A percentile compares a stretch with the other conserved stretches of the same genome.
phyloP scores from a whole-genome alignment of 2,797 vertebrate genomes.

The Coccyzus lansbergi region DNA sequence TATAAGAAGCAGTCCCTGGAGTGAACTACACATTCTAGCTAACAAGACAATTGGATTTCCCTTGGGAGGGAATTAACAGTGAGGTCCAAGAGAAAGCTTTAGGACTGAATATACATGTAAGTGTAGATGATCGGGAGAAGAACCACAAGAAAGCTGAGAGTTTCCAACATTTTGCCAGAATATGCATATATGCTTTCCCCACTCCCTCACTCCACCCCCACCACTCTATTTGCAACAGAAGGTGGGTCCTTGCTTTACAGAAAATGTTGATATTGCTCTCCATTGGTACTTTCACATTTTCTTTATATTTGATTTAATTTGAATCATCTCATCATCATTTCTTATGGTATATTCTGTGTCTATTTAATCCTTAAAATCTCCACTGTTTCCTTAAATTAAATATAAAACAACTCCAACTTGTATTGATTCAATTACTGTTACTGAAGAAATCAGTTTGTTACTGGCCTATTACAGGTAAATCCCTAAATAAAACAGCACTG shows the following conservation, averaged over 20 bases:
- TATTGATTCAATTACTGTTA: not conserved
- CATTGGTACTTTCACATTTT: not conserved
- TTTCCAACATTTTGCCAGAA: not conserved
- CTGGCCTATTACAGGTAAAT: not conserved
- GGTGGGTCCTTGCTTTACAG: not conserved
- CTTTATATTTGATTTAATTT: not conserved
- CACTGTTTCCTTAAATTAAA: not conserved
- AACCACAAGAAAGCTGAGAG: not conserved
- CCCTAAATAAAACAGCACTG: not conserved
- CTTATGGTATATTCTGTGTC: not conserved
- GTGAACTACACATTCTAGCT: not conserved
- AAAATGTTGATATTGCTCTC: not conserved
- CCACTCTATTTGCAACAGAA: not conserved
- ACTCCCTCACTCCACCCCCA: no score
- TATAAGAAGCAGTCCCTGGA: not conserved
- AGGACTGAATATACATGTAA: not conserved
- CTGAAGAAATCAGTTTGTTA: not conserved
- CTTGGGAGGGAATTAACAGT: not conserved
- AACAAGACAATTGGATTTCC: not conserved
- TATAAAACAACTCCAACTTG: not conserved
- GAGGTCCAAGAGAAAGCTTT: not conserved
- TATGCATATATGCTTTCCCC: fast-evolving
- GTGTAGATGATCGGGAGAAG: not conserved
- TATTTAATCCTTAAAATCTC: not conserved
- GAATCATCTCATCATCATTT: not conserved